Evolutionary conservation across 2,888 invertebrate species (phyloP).

Genomic region (Zootermopsis nevadensis): DNA sequence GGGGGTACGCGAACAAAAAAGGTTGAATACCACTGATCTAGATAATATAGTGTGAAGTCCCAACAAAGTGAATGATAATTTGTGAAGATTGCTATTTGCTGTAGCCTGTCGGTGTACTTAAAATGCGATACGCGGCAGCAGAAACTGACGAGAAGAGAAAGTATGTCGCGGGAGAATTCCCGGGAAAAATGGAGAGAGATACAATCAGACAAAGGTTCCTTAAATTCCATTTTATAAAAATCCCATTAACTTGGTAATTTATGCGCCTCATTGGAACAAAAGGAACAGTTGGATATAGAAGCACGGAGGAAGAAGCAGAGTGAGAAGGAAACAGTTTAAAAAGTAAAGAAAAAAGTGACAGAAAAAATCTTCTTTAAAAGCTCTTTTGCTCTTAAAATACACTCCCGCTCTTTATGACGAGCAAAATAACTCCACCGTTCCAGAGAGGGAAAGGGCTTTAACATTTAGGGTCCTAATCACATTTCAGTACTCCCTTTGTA

Average conservation of each 20-base stretch:
- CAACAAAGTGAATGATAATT: no score
- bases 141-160: neutral
- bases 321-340: constrained; percentile 28
- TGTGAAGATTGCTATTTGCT: no score
- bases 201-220: constrained; percentile 48
- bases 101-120: neutral
- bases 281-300: constrained; percentile 35
- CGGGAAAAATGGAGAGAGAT: constrained; percentile 22
- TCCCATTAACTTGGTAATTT: constrained; percentile 56
- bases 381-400: neutral
- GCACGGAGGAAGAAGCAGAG: constrained; percentile 10
- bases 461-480: neutral
- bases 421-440: neutral
- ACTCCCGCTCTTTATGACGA: neutral
- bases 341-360: constrained; percentile 9
- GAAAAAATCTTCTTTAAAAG: constrained; percentile 6
- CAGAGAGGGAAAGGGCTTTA: neutral
- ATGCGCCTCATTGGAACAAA: constrained; percentile 55
- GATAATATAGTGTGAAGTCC: no score
- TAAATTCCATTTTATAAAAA: constrained; percentile 55
- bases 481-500: neutral
- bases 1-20: no score
- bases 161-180: neutral
- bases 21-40: no score
- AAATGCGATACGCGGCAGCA: neutral